Evolutionary conservation across 2,888 invertebrate species (phyloP), one percentile per base, ranked within the genome.

Genomic region (Netelia inedita): DNA sequence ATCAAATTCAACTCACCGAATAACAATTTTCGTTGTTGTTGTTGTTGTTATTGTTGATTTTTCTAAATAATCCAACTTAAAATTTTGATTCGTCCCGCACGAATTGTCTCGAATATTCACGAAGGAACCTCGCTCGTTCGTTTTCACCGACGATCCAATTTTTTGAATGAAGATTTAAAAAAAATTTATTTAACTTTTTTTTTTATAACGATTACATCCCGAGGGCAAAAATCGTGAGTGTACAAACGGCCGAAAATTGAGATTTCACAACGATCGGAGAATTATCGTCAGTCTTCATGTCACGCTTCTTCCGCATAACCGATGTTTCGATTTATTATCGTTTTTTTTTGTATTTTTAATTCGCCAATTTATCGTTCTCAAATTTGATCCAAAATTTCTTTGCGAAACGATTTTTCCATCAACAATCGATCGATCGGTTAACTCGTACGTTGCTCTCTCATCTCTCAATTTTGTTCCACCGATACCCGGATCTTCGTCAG

Each of bases 221-320:
- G 61, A 78, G 53, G 35, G 69, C 69, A 50, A 35, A 23, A 78
- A 76, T 16, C 68, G 43, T 68, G 59, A 68, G 46, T 69, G n/a
- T 19, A 3, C 23, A 16, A 1, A 1, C 55, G 55, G n/a, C 1
- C n/a, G n/a, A 59, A 14, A 57, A 57, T 57, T 2, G 28, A 19
- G 11, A 57, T 80, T 72, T 76, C 74, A 35, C 80, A 80, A 41
- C n/a, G 59, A 68, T 73, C 8, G 61, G 61, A 35, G 16, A 66
- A 66, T 14, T 46, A 46, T 46, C 46, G 14, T 71, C 53, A 71
- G 21, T 59, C 79, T 61, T 69, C 69, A 61, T 46, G 14, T 80
- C n/a, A 43, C 83, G 83, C 63, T 79, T 84, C 55, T 72, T 80
- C 43, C 76, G 72, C 83, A 75, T 84, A 66, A 76, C 71, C 66